phyloP scores from a whole-genome alignment of 1,140 invertebrate species.

The Spodoptera frugiperda region DNA sequence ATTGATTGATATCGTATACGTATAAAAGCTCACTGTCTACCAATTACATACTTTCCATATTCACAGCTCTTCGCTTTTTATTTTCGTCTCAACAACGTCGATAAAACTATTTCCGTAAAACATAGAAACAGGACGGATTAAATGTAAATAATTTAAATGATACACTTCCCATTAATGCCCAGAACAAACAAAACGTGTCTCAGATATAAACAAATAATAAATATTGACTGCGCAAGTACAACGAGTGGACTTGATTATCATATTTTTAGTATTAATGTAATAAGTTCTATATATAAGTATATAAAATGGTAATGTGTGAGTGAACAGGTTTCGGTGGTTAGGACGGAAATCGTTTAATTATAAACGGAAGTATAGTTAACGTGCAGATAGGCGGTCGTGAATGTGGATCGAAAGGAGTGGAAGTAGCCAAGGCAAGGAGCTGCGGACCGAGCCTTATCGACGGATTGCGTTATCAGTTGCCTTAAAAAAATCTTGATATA shows the following conservation, averaged over 20 bases:
- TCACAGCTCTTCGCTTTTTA: slow-evolving; percentile 4
- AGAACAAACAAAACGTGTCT: not conserved
- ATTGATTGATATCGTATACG: slow-evolving; percentile 18
- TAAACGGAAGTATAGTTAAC: slow-evolving; percentile 58
- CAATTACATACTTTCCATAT: slow-evolving; percentile 18
- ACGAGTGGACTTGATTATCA: slow-evolving; percentile 19
- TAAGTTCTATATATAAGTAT: slow-evolving; percentile 39
- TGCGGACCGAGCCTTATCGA: slow-evolving; percentile 9
- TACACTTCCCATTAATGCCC: not conserved
- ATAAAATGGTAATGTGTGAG: slow-evolving; percentile 38
- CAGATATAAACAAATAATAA: not conserved
- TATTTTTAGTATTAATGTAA: slow-evolving; percentile 19
- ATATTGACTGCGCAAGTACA: not conserved
- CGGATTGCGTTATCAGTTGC: slow-evolving; percentile 16
- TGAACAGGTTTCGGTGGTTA: slow-evolving; percentile 55
- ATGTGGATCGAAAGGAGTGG: slow-evolving; percentile 50
- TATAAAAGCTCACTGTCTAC: not conserved
- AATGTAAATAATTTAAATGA: not conserved
- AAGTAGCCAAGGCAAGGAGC: slow-evolving; percentile 53
- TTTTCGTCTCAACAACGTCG: not conserved
- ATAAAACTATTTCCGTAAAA: too few relatives aligned
- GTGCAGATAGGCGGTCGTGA: slow-evolving; percentile 45
- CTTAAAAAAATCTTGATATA: not conserved
- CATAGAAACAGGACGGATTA: not conserved
- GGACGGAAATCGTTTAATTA: slow-evolving; percentile 56